Evolutionary conservation across 2,797 vertebrate genomes (phyloP).

Genomic region (Periparus ater): DNA sequence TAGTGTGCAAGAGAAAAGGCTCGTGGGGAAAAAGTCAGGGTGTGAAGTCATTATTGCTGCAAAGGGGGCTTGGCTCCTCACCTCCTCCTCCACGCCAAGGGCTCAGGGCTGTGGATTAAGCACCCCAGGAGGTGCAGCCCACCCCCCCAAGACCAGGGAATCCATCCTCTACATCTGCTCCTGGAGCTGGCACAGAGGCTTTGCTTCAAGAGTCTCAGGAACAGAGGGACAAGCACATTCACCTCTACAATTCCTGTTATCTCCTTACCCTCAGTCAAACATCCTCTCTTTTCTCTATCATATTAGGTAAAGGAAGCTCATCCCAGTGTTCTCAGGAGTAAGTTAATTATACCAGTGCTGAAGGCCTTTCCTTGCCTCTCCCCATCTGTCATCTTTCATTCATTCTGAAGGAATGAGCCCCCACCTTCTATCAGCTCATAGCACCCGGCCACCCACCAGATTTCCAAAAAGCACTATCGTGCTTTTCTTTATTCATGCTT

Average conservation of each 20-base stretch:
- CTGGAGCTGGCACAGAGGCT: background rate
- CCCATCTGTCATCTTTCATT: slow-evolving; percentile 60
- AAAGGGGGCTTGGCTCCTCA: background rate
- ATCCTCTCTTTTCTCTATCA: background rate
- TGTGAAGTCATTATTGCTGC: slow-evolving; percentile 6
- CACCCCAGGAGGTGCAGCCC: background rate
- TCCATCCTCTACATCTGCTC: background rate
- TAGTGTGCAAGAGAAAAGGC: slow-evolving; percentile 33
- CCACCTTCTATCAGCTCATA: slow-evolving; percentile 34
- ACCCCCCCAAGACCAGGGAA: background rate
- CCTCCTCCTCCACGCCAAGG: background rate
- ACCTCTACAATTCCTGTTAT: background rate
- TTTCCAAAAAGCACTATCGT: background rate
- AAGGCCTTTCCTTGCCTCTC: slow-evolving; percentile 42
- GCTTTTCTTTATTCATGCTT: slow-evolving; percentile 25
- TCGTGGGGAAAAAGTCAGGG: background rate
- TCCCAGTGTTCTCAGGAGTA: slow-evolving; percentile 14
- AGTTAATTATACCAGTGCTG: slow-evolving; percentile 31
- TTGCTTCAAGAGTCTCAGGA: background rate
- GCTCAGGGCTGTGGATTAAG: background rate
- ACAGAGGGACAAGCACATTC: background rate
- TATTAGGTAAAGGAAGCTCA: background rate
- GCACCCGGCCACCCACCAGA: slow-evolving; percentile 50
- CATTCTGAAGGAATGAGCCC: slow-evolving; percentile 15
- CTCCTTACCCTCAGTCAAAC: background rate